Percentiles rank a stretch among this genome's conserved stretches.
Conservation (phyloP, 1,140 invertebrate species). For the Euglossa dilemma region DNA sequence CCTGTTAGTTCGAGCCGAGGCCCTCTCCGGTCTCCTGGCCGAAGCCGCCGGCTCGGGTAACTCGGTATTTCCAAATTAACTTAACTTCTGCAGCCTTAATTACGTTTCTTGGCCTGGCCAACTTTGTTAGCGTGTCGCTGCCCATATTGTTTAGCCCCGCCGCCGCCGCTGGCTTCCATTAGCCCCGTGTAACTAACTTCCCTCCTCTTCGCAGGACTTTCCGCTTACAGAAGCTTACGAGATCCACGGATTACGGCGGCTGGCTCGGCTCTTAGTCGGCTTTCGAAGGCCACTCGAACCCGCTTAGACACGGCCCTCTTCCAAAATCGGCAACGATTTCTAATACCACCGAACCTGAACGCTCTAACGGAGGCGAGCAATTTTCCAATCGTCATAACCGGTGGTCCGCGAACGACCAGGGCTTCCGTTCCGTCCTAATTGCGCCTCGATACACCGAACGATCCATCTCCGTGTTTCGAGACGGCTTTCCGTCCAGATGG, state of each 20-base stretch:
- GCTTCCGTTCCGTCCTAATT: not conserved
- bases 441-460: not conserved
- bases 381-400: not conserved
- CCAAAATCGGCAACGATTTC: not conserved
- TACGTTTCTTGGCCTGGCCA: conserved; percentile 50
- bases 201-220: conserved; percentile 42
- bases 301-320: not conserved
- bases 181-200: conserved; percentile 47
- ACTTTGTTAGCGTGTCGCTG: conserved; percentile 50
- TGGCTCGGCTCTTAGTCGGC: conserved; percentile 6
- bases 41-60: conserved; percentile 10
- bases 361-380: too few species aligned
- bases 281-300: conserved; percentile 19
- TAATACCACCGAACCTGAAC: not conserved
- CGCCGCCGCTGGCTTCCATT: conserved; percentile 43
- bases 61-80: conserved; percentile 55
- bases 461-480: too few species aligned
- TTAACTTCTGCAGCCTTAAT: conserved; percentile 51
- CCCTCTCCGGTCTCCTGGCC: not conserved
- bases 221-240: conserved; percentile 39
- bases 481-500: too few species aligned
- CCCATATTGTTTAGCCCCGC: conserved; percentile 43
- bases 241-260: conserved; percentile 34
- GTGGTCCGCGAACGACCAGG: too few species aligned
- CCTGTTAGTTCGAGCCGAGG: not conserved